Percentiles rank a stretch among this genome's conserved stretches.
Evolutionary conservation across 1,140 invertebrate species (phyloP).

Genomic region (Drosophila insularis): DNA sequence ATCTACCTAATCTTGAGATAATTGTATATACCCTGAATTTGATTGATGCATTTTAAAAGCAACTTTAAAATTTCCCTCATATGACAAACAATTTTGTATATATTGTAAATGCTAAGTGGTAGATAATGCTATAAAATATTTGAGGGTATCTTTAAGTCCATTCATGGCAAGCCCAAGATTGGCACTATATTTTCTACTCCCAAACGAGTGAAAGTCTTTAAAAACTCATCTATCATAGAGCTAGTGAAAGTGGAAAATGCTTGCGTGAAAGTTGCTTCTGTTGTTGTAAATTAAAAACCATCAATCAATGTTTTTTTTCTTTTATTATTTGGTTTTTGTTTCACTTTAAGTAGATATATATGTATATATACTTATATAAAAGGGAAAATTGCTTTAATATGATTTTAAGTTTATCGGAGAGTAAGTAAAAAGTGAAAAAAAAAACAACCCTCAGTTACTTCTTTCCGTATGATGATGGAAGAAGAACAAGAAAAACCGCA

Average conservation of each 20-base stretch:
- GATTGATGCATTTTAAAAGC: too few relatives aligned
- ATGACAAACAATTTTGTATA: too few relatives aligned
- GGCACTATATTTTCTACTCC: background rate
- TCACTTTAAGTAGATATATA: background rate
- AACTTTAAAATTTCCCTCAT: too few relatives aligned
- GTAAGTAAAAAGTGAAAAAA: background rate
- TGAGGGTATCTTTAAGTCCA: background rate
- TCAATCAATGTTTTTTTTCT: slow-evolving; percentile 57
- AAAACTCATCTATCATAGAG: slow-evolving; percentile 45
- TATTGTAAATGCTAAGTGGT: too few relatives aligned
- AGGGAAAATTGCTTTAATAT: slow-evolving; percentile 22
- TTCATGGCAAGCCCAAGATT: background rate
- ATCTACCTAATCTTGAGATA: too few relatives aligned
- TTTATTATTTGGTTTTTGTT: slow-evolving; percentile 12
- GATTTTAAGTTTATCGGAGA: slow-evolving; percentile 11
- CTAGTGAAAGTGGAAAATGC: slow-evolving; percentile 14
- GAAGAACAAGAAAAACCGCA: slow-evolving; percentile 23
- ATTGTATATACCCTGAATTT: too few relatives aligned
- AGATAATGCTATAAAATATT: too few relatives aligned
- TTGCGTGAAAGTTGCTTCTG: slow-evolving; percentile 31
- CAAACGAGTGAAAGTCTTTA: slow-evolving; percentile 39
- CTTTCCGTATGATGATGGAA: slow-evolving; percentile 21
- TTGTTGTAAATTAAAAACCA: slow-evolving; percentile 60
- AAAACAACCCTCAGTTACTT: background rate
- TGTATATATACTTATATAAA: background rate